Evolutionary conservation across 2,888 invertebrate genomes (phyloP).

Genomic region (Hymenopus coronatus): DNA sequence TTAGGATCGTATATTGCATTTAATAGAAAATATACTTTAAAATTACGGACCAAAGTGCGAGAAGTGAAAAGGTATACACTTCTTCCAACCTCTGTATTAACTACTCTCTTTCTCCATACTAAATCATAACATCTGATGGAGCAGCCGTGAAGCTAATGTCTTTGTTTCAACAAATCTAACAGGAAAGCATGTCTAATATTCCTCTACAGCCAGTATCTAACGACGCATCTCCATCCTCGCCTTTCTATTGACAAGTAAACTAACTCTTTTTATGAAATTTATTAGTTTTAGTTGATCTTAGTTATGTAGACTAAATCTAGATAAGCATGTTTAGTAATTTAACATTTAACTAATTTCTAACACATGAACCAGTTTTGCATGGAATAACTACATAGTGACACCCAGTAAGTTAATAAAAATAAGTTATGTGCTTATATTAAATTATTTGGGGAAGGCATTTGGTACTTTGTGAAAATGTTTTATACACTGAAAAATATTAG

Average conservation of each 20-base stretch:
- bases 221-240: conserved; percentile 6
- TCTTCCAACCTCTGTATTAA: no score
- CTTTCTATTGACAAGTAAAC: background rate
- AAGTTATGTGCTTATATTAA: no score
- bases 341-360: background rate
- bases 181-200: background rate
- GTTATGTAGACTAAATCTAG: background rate
- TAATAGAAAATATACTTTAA: no score
- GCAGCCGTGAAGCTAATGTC: background rate
- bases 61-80: no score
- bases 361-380: background rate
- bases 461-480: no score
- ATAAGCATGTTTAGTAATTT: background rate
- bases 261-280: background rate
- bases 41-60: no score
- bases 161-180: background rate
- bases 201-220: background rate
- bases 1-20: no score
- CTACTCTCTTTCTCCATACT: no score
- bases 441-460: no score
- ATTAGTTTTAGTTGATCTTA: background rate
- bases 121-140: no score
- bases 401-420: background rate
- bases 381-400: background rate
- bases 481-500: no score